These are phyloP conservation scores for Porphyrio hochstetteri DNA, from an alignment of 2,113 vertebrate genomes.

Conservation along the genomic window DNA sequence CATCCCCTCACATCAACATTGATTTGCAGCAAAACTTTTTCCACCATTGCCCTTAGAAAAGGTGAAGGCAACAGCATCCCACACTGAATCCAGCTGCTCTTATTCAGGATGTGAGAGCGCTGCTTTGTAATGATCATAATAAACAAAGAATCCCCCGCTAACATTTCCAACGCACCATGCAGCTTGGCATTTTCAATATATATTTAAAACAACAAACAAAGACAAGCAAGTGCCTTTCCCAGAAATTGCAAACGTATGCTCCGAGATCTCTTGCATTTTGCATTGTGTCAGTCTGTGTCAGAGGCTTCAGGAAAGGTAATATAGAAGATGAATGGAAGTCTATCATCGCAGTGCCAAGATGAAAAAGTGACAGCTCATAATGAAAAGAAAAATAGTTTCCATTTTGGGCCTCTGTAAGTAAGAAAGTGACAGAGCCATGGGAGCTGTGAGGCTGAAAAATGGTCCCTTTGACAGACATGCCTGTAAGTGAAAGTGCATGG, in stretches of 20 bases:
- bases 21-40: slow-evolving; percentile 51
- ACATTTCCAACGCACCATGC: slow-evolving; percentile 22
- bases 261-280: slow-evolving; percentile 78
- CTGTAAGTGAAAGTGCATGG: slow-evolving; percentile 78
- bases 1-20: neutral
- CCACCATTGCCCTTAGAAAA: slow-evolving; percentile 6
- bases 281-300: slow-evolving; percentile 84
- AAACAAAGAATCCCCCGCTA: slow-evolving; percentile 61
- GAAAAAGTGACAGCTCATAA: slow-evolving; percentile 89
- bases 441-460: slow-evolving; percentile 82
- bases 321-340: slow-evolving; percentile 87
- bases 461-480: slow-evolving; percentile 83
- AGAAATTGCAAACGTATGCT: slow-evolving; percentile 77
- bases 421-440: slow-evolving; percentile 85
- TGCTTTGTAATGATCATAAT: slow-evolving; percentile 30
- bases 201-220: slow-evolving; percentile 78
- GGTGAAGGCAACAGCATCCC: neutral
- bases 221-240: slow-evolving; percentile 65
- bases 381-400: slow-evolving; percentile 91
- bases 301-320: slow-evolving; percentile 84
- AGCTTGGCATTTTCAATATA: slow-evolving; percentile 70
- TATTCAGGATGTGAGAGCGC: neutral
- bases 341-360: slow-evolving; percentile 85
- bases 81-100: neutral
- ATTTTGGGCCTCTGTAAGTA: slow-evolving; percentile 88